Evolutionary conservation across 2,113 vertebrate species (phyloP).

Genomic region (Heterochromis multidens): DNA sequence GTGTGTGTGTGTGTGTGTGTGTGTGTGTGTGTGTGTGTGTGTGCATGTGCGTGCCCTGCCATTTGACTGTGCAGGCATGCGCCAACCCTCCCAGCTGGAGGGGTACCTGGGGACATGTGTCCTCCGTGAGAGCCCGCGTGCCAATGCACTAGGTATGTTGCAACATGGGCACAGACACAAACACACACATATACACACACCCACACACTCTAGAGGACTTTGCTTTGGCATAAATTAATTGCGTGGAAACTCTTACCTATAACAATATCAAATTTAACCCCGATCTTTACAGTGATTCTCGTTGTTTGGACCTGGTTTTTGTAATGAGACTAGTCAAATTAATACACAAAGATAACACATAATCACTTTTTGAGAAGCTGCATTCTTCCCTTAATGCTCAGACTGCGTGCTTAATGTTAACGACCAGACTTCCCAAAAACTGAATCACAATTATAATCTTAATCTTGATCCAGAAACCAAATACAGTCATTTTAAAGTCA

Average conservation of each 20-base stretch:
- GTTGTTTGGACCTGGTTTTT: neutral
- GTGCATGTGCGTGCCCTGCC: constrained; percentile 16
- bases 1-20: constrained; percentile 41
- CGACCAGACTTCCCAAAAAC: neutral
- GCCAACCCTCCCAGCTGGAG: constrained; percentile 82
- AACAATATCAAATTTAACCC: neutral
- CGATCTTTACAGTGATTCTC: neutral
- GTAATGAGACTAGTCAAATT: neutral
- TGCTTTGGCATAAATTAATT: neutral
- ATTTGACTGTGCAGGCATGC: constrained; percentile 71
- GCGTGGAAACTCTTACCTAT: neutral
- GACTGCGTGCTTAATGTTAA: neutral
- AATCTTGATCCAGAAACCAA: neutral
- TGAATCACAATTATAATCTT: neutral
- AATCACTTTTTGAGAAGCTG: neutral
- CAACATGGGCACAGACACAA: constrained; percentile 34
- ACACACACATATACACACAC: neutral
- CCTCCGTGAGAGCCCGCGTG: constrained; percentile 81
- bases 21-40: neutral
- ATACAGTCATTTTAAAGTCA: neutral
- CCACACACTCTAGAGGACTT: neutral
- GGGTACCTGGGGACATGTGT: constrained; percentile 82
- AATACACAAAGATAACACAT: neutral
- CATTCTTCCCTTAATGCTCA: neutral
- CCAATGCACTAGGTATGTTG: constrained; percentile 80